Base-by-base conservation (phyloP, 2,888 invertebrate genomes). In the Orthosia cruda region DNA sequence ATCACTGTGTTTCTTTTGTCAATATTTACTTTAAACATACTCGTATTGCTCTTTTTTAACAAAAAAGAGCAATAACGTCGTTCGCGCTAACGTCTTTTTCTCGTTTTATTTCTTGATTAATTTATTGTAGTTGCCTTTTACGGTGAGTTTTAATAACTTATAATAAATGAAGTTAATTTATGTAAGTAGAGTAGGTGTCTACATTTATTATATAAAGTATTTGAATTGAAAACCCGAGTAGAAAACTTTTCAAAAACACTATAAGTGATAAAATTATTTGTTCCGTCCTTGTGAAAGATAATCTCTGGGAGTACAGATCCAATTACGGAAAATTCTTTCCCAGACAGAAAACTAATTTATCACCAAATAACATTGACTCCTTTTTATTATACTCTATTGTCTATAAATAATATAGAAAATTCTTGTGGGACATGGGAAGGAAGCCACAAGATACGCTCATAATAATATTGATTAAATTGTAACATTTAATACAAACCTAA, bases 1-100 rank as follows among this genome's bases (percentile, higher is more conserved):
- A 26, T 75, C 18, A 13, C 3, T 20, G 4, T 49, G 18, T 76
- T 16, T 68, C 16, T 77, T 78, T 57, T 40, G 15, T 45, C 32
- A 57, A 74, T 50, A 20, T 78, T 40, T 54, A 54, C 15, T 4
- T 50, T 68, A 13, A 74, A 40, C n/a, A 54, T 20, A 55, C 16
- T 40, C 71, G 26, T 40, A 58, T 54, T 73, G 45, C n/a, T 13
- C 1, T 49, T 61, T 61, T 20, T 47, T 67, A 16, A 23, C 47
- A 32, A n/a, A n/a, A n/a, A n/a, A n/a, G n/a, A n/a, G n/a, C n/a
- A n/a, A n/a, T n/a, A n/a, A 55, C 23, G 47, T 40, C 5, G 16
- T 54, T 18, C 5, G 4, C n/a, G 5, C 13, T 23, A 9, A 16
- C 2, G 4, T 47, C 15, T 32, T 32, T 11, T 18, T n/a, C 1